Evolutionary conservation across 2,797 vertebrate species (phyloP).

Genomic region (Eremophila alpestris): DNA sequence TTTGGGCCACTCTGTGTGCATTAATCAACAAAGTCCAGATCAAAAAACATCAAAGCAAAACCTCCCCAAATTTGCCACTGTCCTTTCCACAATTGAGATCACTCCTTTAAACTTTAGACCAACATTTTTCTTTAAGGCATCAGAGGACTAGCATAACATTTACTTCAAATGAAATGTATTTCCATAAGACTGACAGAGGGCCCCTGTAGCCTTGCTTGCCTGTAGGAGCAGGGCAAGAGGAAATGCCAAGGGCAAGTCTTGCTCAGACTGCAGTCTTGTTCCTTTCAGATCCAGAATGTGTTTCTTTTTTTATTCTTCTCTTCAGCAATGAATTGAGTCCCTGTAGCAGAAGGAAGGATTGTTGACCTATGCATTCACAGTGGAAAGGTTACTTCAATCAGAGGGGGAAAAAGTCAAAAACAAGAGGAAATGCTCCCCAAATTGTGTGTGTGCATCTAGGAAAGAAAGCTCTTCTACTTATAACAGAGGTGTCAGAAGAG

Average conservation of each 20-base stretch:
- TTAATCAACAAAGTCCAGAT: constrained; percentile 46
- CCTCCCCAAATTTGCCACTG: constrained; percentile 3
- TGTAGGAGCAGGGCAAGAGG: constrained; percentile 28
- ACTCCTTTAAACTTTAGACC: constrained; percentile 26
- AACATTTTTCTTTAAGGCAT: constrained; percentile 15
- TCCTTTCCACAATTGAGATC: constrained; percentile 37
- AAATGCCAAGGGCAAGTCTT: constrained; percentile 60
- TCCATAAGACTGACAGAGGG: constrained; percentile 34
- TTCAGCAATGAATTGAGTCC: constrained; percentile 40
- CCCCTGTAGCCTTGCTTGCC: background rate
- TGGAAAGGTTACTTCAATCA: constrained; percentile 40
- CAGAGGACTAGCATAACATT: constrained; percentile 42
- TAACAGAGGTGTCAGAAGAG: background rate
- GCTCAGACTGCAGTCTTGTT: constrained; percentile 29
- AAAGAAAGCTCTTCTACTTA: background rate
- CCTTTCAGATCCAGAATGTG: constrained; percentile 28
- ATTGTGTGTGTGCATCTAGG: background rate
- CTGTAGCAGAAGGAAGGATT: constrained; percentile 15
- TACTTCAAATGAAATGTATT: constrained; percentile 54
- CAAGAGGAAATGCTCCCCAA: background rate
- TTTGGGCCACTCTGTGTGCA: background rate
- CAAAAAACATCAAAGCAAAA: constrained; percentile 40
- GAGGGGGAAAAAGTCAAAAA: background rate
- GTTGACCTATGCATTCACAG: constrained; percentile 13
- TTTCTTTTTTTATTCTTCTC: constrained; percentile 30